phyloP scores from a whole-genome alignment of 1,140 invertebrate species.

The Drepana arcuata region DNA sequence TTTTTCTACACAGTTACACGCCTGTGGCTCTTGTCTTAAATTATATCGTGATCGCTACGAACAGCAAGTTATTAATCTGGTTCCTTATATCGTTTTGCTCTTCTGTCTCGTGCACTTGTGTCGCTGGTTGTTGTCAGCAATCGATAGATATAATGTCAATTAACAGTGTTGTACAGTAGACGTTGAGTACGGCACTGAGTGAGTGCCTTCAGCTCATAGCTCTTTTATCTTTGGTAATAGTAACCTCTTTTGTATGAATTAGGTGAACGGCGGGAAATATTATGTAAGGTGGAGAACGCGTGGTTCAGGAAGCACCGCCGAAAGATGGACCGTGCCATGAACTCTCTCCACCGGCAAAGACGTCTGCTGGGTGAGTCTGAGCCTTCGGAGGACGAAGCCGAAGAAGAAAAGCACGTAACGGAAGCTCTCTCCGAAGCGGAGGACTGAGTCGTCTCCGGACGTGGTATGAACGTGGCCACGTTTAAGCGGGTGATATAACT shows the following conservation, averaged over 20 bases:
- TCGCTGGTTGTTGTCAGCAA: too few relatives aligned
- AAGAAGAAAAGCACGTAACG: constrained; percentile 57
- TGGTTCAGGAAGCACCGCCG: constrained; percentile 75
- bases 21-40: too few relatives aligned
- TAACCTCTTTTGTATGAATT: constrained; percentile 18
- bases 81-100: too few relatives aligned
- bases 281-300: constrained; percentile 82
- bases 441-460: constrained; percentile 85
- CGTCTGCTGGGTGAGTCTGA: constrained; percentile 26
- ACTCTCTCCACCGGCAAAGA: constrained; percentile 60
- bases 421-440: constrained; percentile 76
- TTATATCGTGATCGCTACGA: too few relatives aligned
- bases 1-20: too few relatives aligned
- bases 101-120: too few relatives aligned
- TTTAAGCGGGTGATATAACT: constrained; percentile 80
- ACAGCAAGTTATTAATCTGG: too few relatives aligned
- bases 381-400: constrained; percentile 39
- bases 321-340: constrained; percentile 72
- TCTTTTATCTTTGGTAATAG: constrained; percentile 4
- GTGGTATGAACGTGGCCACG: constrained; percentile 85
- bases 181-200: too few relatives aligned
- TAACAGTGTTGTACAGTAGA: too few relatives aligned
- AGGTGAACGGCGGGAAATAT: constrained; percentile 82
- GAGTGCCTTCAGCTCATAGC: neutral
- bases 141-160: too few relatives aligned